Conservation (phyloP, 1,140 invertebrate species). For the Diuraphis noxia region DNA sequence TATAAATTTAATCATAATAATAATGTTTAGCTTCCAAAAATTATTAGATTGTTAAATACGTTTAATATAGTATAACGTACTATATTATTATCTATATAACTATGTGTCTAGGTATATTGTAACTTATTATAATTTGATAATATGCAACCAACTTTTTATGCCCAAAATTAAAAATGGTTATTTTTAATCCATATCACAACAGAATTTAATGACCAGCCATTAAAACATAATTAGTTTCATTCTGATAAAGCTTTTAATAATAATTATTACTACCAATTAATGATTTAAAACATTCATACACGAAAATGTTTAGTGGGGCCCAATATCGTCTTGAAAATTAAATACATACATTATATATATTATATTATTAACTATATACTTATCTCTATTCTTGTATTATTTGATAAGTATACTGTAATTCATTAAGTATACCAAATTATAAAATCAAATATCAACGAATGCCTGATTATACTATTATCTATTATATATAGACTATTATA, state of each 20-base stretch:
- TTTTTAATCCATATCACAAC: neutral
- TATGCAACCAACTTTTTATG: neutral
- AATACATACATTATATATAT: too few relatives aligned
- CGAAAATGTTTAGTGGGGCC: too few relatives aligned
- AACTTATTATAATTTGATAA: too few relatives aligned
- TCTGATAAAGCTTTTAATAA: neutral
- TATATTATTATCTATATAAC: too few relatives aligned
- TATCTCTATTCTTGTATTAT: neutral
- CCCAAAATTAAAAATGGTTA: neutral
- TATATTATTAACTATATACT: neutral
- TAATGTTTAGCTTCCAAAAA: neutral
- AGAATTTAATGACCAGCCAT: neutral
- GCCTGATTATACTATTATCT: too few relatives aligned
- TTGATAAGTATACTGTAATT: neutral
- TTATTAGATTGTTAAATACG: neutral
- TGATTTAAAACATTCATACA: neutral
- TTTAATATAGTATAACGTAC: too few relatives aligned
- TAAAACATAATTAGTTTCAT: neutral
- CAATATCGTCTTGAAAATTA: too few relatives aligned
- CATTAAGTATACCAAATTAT: too few relatives aligned
- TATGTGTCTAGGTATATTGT: too few relatives aligned
- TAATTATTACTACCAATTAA: neutral
- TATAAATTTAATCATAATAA: neutral
- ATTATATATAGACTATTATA: neutral
- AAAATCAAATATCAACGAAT: too few relatives aligned